These are phyloP conservation scores for Heliconius hermathena DNA, from an alignment of 1,140 invertebrate genomes.

Conservation along the genomic window DNA sequence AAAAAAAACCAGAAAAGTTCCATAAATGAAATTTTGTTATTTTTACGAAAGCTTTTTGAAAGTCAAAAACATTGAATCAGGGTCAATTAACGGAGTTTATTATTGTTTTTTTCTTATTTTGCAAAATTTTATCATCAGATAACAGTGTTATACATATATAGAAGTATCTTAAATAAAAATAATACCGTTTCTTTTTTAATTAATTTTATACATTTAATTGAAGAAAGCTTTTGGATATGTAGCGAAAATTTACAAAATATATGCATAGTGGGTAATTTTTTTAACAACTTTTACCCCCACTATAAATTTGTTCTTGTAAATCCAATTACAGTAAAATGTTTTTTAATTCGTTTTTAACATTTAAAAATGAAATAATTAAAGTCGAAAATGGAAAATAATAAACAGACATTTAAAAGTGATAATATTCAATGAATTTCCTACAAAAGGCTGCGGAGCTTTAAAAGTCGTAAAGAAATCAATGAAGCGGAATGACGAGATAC, in stretches of 20 bases:
- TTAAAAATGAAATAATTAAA: too few relatives aligned
- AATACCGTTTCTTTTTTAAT: not conserved
- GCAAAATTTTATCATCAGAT: conserved; percentile 4
- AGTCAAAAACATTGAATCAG: conserved; percentile 8
- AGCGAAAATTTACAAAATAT: not conserved
- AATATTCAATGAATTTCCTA: conserved; percentile 12
- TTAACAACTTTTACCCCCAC: not conserved
- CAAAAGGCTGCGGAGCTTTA: not conserved
- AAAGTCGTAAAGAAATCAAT: conserved; percentile 38
- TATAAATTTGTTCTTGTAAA: conserved; percentile 3
- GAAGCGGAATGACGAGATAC: conserved; percentile 47
- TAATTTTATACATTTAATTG: conserved; percentile 1
- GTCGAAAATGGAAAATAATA: not conserved
- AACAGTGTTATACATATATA: not conserved
- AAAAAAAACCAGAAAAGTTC: not conserved
- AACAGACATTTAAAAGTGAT: conserved; percentile 5
- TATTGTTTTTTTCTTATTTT: not conserved
- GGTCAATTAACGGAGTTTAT: not conserved
- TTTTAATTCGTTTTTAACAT: conserved; percentile 1
- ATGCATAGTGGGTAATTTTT: not conserved
- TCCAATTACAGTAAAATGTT: conserved; percentile 4
- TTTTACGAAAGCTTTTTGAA: conserved; percentile 6
- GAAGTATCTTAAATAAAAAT: not conserved
- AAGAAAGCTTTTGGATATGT: not conserved
- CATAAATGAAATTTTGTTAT: not conserved